Evolutionary conservation across 2,113 vertebrate species (phyloP).

Genomic region (Cottus gobio): DNA sequence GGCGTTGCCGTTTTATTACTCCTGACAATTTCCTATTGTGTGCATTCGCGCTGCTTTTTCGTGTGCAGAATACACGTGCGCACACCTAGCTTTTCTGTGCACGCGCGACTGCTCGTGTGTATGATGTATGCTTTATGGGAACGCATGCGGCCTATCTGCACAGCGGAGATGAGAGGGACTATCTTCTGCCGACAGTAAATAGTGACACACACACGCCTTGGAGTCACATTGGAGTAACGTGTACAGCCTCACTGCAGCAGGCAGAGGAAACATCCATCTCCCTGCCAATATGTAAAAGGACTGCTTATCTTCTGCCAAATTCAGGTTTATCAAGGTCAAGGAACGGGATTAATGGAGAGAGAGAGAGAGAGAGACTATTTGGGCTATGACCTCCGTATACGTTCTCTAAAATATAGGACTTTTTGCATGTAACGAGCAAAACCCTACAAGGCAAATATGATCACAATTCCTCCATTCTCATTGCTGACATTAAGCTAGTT

Average conservation of each 20-base stretch:
- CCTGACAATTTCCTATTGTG: conserved; percentile 36
- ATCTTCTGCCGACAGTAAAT: conserved; percentile 46
- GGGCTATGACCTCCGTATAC: neutral
- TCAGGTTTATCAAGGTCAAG: conserved; percentile 36
- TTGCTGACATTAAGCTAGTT: conserved; percentile 46
- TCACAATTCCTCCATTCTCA: conserved; percentile 37
- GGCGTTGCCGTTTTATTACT: conserved; percentile 25
- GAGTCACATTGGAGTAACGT: conserved; percentile 36
- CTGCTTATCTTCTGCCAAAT: conserved; percentile 38
- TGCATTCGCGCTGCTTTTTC: conserved; percentile 23
- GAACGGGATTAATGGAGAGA: neutral
- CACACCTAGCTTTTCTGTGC: conserved; percentile 20
- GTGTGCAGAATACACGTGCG: neutral
- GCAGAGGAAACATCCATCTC: conserved; percentile 45
- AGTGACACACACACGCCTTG: conserved; percentile 24
- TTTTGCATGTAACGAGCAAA: conserved; percentile 16
- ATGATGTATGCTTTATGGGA: conserved; percentile 44
- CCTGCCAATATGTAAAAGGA: conserved; percentile 31
- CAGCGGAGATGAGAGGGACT: conserved; percentile 24
- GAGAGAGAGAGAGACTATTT: neutral
- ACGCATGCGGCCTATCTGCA: conserved; percentile 37
- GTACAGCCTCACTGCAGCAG: conserved; percentile 20
- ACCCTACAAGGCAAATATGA: conserved; percentile 41
- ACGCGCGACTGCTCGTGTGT: conserved; percentile 23
- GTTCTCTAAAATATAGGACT: neutral